Percentiles rank a stretch among this genome's conserved stretches.
phyloP scores from a whole-genome alignment of 30 jellyfish, hydroid and myxozoan genomes.

The Aurelia sp. region DNA sequence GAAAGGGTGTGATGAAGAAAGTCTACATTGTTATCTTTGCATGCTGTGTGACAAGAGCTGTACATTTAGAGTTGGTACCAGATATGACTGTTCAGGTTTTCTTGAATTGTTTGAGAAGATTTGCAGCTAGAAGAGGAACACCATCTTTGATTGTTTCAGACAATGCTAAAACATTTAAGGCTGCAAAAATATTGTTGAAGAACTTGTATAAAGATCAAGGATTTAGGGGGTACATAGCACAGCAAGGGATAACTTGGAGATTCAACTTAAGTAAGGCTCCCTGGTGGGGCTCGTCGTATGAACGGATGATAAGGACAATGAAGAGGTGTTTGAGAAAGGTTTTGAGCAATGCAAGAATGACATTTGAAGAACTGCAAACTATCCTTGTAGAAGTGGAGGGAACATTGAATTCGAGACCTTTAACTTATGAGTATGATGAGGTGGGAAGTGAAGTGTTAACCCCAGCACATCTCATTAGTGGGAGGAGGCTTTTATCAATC shows the following conservation, averaged over 20 bases:
- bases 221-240: too few species aligned
- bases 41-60: too few species aligned
- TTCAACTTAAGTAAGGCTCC: too few species aligned
- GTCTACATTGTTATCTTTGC: not conserved
- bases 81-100: too few species aligned
- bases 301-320: slow-evolving; percentile 38
- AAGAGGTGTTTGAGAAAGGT: slow-evolving; percentile 47
- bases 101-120: too few species aligned
- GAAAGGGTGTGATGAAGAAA: slow-evolving; percentile 24
- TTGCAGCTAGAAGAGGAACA: too few species aligned
- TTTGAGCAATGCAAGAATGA: slow-evolving; percentile 30
- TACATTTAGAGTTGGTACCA: too few species aligned
- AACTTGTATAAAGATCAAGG: too few species aligned
- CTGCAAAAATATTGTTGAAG: too few species aligned
- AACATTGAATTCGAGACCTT: slow-evolving; percentile 30
- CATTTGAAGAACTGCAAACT: slow-evolving; percentile 32
- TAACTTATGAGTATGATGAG: slow-evolving; percentile 47
- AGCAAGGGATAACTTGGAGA: slow-evolving; percentile 7
- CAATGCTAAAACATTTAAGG: too few species aligned
- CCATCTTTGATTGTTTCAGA: too few species aligned
- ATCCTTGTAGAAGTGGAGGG: slow-evolving; percentile 3
- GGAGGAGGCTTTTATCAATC: slow-evolving; percentile 15
- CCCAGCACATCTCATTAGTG: slow-evolving; percentile 49
- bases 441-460: slow-evolving; percentile 30
- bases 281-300: slow-evolving; percentile 33